A percentile compares a stretch with the other conserved stretches of the same genome.
phyloP scores from a whole-genome alignment of 2,888 invertebrate species.

The Pherbina coryleti region DNA sequence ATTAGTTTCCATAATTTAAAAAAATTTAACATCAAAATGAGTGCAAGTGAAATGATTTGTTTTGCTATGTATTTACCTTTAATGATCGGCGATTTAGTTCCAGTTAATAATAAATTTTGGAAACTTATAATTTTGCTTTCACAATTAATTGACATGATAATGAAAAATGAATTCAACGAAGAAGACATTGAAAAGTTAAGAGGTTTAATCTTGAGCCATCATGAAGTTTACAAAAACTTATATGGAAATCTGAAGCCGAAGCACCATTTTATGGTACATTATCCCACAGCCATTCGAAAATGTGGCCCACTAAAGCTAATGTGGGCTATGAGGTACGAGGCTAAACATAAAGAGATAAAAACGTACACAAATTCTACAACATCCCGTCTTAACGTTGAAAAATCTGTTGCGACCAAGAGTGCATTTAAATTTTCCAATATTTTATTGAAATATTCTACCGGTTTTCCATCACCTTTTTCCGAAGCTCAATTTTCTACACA shows the following conservation, averaged over 20 bases:
- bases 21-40: no score
- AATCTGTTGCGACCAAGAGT: neutral
- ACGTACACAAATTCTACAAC: neutral
- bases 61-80: neutral
- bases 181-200: neutral
- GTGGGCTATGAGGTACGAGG: conserved; percentile 12
- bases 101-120: neutral
- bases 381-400: neutral
- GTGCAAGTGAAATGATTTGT: neutral
- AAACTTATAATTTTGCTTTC: neutral
- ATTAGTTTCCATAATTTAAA: neutral
- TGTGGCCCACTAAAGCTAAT: neutral
- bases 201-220: neutral
- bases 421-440: neutral
- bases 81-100: neutral
- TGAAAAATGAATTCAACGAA: no score
- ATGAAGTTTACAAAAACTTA: neutral
- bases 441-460: neutral
- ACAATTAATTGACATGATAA: no score
- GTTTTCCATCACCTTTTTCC: neutral
- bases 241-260: conserved; percentile 6
- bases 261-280: conserved; percentile 22
- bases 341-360: conserved; percentile 16
- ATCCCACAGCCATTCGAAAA: conserved; percentile 11
- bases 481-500: neutral